These are phyloP conservation scores for Euproctis similis DNA, from an alignment of 2,888 invertebrate genomes.

Conservation along the genomic window DNA sequence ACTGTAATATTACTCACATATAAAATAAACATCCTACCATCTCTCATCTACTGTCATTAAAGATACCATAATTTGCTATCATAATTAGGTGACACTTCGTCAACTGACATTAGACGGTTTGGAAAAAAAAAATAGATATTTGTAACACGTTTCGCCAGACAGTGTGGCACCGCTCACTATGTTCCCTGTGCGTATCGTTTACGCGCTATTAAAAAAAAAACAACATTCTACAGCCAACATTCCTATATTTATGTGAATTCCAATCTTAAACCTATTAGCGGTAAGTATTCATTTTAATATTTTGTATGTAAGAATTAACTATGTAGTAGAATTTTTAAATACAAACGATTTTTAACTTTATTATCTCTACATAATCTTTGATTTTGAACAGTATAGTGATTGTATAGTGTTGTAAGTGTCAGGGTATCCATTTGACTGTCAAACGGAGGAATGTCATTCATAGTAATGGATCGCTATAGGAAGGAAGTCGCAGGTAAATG, in stretches of 20 bases:
- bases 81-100: constrained; percentile 30
- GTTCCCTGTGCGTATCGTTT: constrained; percentile 31
- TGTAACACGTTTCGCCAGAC: constrained; percentile 42
- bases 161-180: constrained; percentile 63
- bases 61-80: constrained; percentile 12
- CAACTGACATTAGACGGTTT: constrained; percentile 38
- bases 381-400: constrained; percentile 11
- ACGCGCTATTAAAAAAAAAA: constrained; percentile 34
- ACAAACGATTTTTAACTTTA: constrained; percentile 22
- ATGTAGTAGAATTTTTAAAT: too few relatives aligned
- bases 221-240: background rate
- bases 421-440: constrained; percentile 62
- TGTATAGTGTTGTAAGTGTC: constrained; percentile 38
- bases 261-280: constrained; percentile 7
- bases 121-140: constrained; percentile 34
- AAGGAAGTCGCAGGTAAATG: constrained; percentile 73
- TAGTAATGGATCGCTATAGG: constrained; percentile 67
- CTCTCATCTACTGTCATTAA: constrained; percentile 4
- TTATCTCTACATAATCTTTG: constrained; percentile 6
- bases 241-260: background rate
- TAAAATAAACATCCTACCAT: constrained; percentile 1
- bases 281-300: too few relatives aligned
- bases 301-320: too few relatives aligned
- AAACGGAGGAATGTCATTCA: constrained; percentile 63
- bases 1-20: too few relatives aligned